Base-by-base conservation (phyloP, 2,113 vertebrate species). In the Gadus macrocephalus region DNA sequence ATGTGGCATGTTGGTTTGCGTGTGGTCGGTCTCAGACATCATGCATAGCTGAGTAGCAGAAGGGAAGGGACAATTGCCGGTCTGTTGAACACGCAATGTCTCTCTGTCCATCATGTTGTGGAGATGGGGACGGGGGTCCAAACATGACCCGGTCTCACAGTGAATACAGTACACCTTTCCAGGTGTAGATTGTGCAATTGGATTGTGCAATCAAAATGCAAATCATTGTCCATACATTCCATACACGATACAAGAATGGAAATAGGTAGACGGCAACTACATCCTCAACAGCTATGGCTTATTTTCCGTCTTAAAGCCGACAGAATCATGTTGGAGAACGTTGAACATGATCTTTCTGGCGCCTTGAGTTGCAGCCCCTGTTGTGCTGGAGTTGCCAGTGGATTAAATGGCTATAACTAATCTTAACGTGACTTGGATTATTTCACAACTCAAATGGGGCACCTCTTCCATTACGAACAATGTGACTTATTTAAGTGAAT, bases 41-140 rank as follows among this genome's bases (percentile, higher is more conserved):
- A 83, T 79, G 76, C 80, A 83, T 79, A 78, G 85, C 77, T 76
- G 67, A 77, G 71, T 75, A 74, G 78, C 70, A 25, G 59, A 69
- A 70, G 61, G 27, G 74, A 73, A 79, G 42, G 42, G 5, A 49
- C 42, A 35, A 35, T 35, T 3, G 6, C 9, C 42, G 12, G 42
- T 49, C 42, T 14, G 42, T 7, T 49, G 42, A 49, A 49, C 42
- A 49, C 42, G 12, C 8, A 7, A 49, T 49, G 8, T 49, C 58
- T 15, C 5, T 60, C n/a, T 15, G 2, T 8, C 58, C 17, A 4
- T 6, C 20, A 15, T 60, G 16, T 60, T n/a, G 58, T n/a, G n/a
- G 5, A 14, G 42, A 49, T 5, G 6, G 11, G 15, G 0, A 15
- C 16, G 16, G 58, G 58, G 42, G 8, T 12, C 42, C 42, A 49